Percentiles rank a stretch among this genome's conserved stretches.
Evolutionary conservation across 2,797 vertebrate genomes (phyloP).

Genomic region (Sebastes nivosus): DNA sequence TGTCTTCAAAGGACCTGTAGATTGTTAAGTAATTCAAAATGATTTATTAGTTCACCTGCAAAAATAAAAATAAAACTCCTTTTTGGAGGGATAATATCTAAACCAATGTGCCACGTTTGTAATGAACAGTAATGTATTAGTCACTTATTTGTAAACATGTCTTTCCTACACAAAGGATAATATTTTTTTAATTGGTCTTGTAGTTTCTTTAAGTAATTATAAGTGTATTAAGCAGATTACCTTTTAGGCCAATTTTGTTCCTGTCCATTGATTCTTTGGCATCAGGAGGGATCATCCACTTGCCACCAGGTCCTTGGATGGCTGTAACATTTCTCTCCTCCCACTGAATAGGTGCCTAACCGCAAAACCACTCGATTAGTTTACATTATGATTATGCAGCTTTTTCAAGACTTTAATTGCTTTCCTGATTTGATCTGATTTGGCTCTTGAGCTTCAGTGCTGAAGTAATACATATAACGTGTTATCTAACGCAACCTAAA

Average conservation of each 20-base stretch:
- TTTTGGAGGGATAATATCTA: not conserved
- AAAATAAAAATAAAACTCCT: not conserved
- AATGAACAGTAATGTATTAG: not conserved
- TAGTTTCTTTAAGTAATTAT: too few species aligned
- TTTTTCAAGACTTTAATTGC: not conserved
- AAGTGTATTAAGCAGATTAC: too few species aligned
- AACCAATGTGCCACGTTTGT: not conserved
- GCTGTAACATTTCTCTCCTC: constrained; percentile 94
- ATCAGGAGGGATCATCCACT: constrained; percentile 96
- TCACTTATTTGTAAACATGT: too few species aligned
- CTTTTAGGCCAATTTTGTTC: constrained; percentile 97
- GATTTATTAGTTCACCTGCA: not conserved
- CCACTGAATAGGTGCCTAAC: constrained; percentile 92
- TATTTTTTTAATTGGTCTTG: not conserved
- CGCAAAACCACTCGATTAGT: not conserved
- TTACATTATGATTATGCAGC: not conserved
- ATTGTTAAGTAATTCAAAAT: not conserved
- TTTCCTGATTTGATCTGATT: not conserved
- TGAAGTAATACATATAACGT: not conserved
- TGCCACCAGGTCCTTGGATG: constrained; percentile 93
- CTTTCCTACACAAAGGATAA: not conserved
- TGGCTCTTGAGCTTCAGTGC: not conserved
- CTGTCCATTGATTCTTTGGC: constrained; percentile 98
- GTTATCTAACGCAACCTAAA: not conserved
- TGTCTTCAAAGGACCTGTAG: constrained; percentile 92